phyloP scores from a whole-genome alignment of 2,113 vertebrate species.

The Bos indicus region DNA sequence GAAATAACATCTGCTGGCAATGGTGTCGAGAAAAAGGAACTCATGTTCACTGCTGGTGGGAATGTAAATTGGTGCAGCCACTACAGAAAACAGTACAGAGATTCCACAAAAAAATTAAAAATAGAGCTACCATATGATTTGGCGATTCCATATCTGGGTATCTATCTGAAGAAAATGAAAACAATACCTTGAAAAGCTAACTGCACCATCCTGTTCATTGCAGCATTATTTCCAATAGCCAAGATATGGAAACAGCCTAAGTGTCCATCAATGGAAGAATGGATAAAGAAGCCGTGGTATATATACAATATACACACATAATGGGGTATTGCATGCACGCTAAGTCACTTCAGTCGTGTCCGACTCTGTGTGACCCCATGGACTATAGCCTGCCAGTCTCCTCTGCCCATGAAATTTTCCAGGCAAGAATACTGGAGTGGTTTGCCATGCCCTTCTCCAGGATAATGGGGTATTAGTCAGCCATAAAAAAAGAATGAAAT shows the following conservation, averaged over 20 bases:
- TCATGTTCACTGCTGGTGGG: background rate
- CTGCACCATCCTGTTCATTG: background rate
- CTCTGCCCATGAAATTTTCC: no score
- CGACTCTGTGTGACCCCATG: no score
- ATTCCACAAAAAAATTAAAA: background rate
- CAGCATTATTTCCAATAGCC: background rate
- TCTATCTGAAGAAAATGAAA: background rate
- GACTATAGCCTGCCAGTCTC: no score
- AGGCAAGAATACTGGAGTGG: no score
- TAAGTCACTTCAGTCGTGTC: no score
- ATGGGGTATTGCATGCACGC: background rate
- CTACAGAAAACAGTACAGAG: background rate
- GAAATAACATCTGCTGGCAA: background rate
- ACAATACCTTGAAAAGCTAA: background rate
- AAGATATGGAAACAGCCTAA: background rate
- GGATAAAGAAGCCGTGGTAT: background rate
- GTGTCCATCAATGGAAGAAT: background rate
- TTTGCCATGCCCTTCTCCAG: no score
- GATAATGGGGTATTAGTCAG: background rate
- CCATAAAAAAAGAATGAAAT: background rate
- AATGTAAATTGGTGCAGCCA: background rate
- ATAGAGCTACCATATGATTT: background rate
- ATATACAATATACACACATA: background rate
- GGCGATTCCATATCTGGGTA: background rate
- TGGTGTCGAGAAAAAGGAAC: background rate